phyloP scores from a whole-genome alignment of 2,888 invertebrate genomes.

The Drosophila meridiana region DNA sequence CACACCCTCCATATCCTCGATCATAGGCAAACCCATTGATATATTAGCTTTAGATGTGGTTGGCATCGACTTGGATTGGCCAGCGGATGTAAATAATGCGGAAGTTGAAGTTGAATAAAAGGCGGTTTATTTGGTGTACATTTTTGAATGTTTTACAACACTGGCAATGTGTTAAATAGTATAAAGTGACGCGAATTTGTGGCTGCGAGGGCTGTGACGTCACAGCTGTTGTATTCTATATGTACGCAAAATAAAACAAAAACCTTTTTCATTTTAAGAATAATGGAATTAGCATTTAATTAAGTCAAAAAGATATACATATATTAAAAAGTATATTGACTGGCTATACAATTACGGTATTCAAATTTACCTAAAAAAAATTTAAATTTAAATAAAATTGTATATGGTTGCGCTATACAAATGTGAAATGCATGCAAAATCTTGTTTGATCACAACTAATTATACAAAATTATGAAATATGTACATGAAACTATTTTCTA shows the following conservation, averaged over 20 bases:
- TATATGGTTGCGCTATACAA: not conserved
- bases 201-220: not conserved
- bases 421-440: not conserved
- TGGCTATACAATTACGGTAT: not conserved
- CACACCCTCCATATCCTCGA: conserved; percentile 89
- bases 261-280: not conserved
- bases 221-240: not conserved
- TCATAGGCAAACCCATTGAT: conserved; percentile 91
- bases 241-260: not conserved
- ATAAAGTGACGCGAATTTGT: not conserved
- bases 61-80: conserved; percentile 91
- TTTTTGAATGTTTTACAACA: conserved; percentile 19
- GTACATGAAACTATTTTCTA: not conserved
- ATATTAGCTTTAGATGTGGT: conserved; percentile 96
- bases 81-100: conserved; percentile 84
- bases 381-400: not conserved
- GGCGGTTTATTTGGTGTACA: not conserved
- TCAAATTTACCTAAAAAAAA: too few relatives aligned
- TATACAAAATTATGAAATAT: not conserved
- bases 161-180: not conserved
- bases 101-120: conserved; percentile 30
- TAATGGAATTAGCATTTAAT: not conserved
- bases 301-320: not conserved
- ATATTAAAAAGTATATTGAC: not conserved
- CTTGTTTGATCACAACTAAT: not conserved